Conservation (phyloP, 2,888 invertebrate species). For the Epinotia bilunana region DNA sequence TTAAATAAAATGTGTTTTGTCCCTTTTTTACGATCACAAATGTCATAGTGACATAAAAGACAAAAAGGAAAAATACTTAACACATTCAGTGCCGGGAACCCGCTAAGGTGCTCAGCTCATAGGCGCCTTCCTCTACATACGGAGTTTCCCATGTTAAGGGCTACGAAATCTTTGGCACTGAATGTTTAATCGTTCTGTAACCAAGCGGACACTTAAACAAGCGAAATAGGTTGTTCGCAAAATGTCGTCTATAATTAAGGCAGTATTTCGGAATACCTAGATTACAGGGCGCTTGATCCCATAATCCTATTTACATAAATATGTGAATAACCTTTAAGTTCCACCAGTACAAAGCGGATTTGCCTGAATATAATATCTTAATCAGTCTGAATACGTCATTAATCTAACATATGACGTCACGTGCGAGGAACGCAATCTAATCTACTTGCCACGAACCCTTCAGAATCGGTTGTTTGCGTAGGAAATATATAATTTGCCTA, state of each 20-base stretch:
- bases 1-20: too few species aligned
- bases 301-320: slow-evolving; percentile 5
- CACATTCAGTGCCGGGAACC: too few species aligned
- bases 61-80: too few species aligned
- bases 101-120: too few species aligned
- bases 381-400: slow-evolving; percentile 39
- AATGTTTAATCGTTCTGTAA: too few species aligned
- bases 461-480: not conserved
- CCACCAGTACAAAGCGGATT: not conserved
- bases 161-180: too few species aligned
- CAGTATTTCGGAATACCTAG: not conserved
- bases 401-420: slow-evolving; percentile 35
- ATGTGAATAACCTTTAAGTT: not conserved
- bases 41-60: too few species aligned
- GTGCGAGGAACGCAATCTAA: slow-evolving; percentile 41
- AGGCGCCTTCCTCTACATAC: too few species aligned
- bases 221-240: not conserved
- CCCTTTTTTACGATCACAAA: too few species aligned
- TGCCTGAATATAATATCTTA: slow-evolving; percentile 16
- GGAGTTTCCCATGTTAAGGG: too few species aligned
- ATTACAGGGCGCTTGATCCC: not conserved
- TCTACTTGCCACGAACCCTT: slow-evolving; percentile 20
- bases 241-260: not conserved
- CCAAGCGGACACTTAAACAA: too few species aligned
- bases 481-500: not conserved